Conservation (phyloP, 30 jellyfish, hydroid and myxozoan species). For the Aurelia coerulea region DNA sequence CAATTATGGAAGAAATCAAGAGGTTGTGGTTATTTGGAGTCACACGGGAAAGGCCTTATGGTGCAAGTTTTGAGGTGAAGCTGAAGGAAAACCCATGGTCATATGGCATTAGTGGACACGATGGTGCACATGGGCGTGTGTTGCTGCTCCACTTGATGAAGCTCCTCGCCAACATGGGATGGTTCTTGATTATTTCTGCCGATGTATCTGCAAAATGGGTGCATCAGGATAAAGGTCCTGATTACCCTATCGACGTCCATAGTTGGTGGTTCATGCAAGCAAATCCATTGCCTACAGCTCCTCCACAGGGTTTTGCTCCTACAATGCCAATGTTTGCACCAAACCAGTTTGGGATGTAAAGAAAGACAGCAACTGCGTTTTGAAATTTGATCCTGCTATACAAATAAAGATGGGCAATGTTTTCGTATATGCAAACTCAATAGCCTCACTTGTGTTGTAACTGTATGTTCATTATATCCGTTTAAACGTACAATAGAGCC, state of each 20-base stretch:
- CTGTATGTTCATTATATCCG: too few relatives aligned
- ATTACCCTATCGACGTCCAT: conserved; percentile 76
- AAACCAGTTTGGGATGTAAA: conserved; percentile 31
- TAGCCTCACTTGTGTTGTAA: too few relatives aligned
- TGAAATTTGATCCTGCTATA: too few relatives aligned
- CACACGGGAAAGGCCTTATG: conserved; percentile 9
- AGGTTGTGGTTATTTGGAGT: conserved; percentile 59
- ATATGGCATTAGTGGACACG: conserved; percentile 56
- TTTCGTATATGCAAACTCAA: too few relatives aligned
- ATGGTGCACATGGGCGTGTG: conserved; percentile 82
- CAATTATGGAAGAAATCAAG: conserved; percentile 17
- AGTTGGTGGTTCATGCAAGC: conserved; percentile 75
- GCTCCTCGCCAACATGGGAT: conserved; percentile 57
- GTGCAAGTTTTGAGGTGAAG: conserved; percentile 44
- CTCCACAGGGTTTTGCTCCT: too few relatives aligned
- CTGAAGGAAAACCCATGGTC: conserved; percentile 79
- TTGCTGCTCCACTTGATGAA: conserved; percentile 45
- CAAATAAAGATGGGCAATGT: too few relatives aligned
- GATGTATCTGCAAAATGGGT: conserved; percentile 69
- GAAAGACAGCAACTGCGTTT: too few relatives aligned
- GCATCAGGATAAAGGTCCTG: conserved; percentile 51
- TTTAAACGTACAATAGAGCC: too few relatives aligned
- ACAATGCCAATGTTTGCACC: conserved; percentile 15
- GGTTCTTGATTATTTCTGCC: conserved; percentile 68
- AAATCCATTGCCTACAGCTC: too few relatives aligned